Base-by-base conservation (phyloP, 2,888 invertebrate species). In the Nezara viridula region DNA sequence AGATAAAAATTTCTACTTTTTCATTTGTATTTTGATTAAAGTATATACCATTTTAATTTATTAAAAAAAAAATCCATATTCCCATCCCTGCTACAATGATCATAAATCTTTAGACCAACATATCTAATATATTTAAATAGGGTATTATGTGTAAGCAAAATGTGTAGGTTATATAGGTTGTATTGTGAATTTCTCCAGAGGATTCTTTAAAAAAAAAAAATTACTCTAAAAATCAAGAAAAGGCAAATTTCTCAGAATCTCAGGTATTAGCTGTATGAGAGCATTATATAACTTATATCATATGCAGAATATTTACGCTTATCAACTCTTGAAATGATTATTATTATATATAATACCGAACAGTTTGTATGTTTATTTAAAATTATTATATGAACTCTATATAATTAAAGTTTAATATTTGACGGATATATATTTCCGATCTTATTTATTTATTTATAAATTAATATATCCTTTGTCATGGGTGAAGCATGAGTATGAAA, bases 241-340 rank as follows among this genome's bases (percentile, higher is more conserved):
- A 73, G 66, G 66, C 24, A 81, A 5, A 81, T 44, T 81, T 81
- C n/a, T n/a, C 55, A 55, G 52, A 55, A 52, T 86, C 86, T 86
- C 86, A 86, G 86, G 86, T 86, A 86, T 86, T 86, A 86, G 86
- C 40, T 40, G 52, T 86, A 86, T 37, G 86, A 86, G 86, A 86
- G 52, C 60, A 86, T 86, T 86, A 60, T 86, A 55, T 50, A 86
- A 47, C 24, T 47, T 73, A 19, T 86, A 50, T 86, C 21, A 37
- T 55, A 14, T n/a, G 40, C 52, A 86, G 81, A 60, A 60, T 86
- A 86, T 86, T 86, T 86, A 86, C 86, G 86, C 86, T 86, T 86
- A 86, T 60, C 24, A 40, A 50, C 19, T 37, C 86, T 50, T 55
- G 86, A 86, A 14, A 86, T 50, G 37, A 86, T 27, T 86, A 86